These are phyloP conservation scores for Hipposideros larvatus DNA, from an alignment of 2,797 vertebrate genomes.

Conservation along the genomic window DNA sequence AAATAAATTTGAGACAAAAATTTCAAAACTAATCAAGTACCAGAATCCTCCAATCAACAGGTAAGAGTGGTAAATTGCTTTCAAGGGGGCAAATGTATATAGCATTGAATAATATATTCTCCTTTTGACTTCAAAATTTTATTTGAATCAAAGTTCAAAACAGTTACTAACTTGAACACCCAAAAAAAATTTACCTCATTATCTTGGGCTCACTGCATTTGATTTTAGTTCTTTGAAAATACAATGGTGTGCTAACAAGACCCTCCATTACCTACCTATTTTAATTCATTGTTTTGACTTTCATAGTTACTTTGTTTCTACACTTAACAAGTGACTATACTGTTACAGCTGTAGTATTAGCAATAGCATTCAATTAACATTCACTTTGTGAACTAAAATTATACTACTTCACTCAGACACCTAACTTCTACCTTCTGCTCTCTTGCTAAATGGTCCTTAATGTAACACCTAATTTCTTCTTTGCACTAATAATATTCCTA, in stretches of 20 bases:
- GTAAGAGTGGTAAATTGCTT: not conserved
- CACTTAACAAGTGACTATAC: conserved; percentile 58
- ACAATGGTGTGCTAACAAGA: not conserved
- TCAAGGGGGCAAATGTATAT: not conserved
- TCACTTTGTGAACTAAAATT: conserved; percentile 61
- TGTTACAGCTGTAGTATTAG: conserved; percentile 51
- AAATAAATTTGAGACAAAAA: not conserved
- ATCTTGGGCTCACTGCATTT: not conserved
- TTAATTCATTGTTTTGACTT: conserved; percentile 73
- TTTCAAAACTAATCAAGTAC: not conserved
- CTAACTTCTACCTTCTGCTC: conserved; percentile 66
- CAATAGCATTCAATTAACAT: conserved; percentile 74
- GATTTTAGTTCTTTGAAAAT: conserved; percentile 45
- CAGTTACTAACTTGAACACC: not conserved
- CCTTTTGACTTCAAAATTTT: not conserved
- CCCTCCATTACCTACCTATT: conserved; percentile 28
- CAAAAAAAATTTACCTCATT: not conserved
- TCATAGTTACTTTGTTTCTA: conserved; percentile 63
- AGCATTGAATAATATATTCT: not conserved
- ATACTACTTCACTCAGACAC: conserved; percentile 44
- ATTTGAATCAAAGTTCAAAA: conserved; percentile 11
- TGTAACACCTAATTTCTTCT: conserved; percentile 59
- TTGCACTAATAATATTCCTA: conserved; percentile 25
- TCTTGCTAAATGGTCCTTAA: conserved; percentile 61
- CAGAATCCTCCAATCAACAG: not conserved